Percentiles rank a stretch among this genome's conserved stretches.
phyloP scores from a whole-genome alignment of 1,140 invertebrate genomes.

The Lasioglossum baleicum region DNA sequence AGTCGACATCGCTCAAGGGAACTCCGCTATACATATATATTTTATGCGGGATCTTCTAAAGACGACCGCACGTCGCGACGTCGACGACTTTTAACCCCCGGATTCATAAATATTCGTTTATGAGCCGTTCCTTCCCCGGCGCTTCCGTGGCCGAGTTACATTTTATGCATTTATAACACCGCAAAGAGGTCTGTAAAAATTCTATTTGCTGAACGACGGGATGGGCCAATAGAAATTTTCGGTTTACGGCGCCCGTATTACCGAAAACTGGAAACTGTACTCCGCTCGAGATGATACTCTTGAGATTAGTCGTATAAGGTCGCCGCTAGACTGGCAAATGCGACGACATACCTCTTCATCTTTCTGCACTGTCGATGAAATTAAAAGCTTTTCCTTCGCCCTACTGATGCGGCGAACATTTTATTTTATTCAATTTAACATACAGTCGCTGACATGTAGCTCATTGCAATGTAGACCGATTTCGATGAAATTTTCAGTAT shows the following conservation, averaged over 20 bases:
- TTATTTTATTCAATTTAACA: too few relatives aligned
- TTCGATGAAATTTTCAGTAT: too few relatives aligned
- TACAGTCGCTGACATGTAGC: too few relatives aligned
- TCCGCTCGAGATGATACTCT: too few relatives aligned
- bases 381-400: too few relatives aligned
- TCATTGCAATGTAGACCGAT: too few relatives aligned
- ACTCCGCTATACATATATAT: background rate
- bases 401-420: too few relatives aligned
- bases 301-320: too few relatives aligned
- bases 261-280: background rate
- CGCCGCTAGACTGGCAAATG: too few relatives aligned
- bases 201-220: background rate
- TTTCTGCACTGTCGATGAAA: too few relatives aligned
- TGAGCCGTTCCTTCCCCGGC: background rate
- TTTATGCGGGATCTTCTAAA: constrained; percentile 17
- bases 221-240: background rate
- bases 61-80: background rate
- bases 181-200: background rate
- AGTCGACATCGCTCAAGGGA: too few relatives aligned
- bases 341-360: too few relatives aligned
- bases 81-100: constrained; percentile 1
- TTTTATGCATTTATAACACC: background rate
- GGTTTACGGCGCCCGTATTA: background rate
- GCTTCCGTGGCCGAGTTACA: background rate
- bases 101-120: constrained; percentile 25